A percentile compares a stretch with the other conserved stretches of the same genome.
Conservation (phyloP, 2,113 vertebrate genomes). For the Indicator maculatus region DNA sequence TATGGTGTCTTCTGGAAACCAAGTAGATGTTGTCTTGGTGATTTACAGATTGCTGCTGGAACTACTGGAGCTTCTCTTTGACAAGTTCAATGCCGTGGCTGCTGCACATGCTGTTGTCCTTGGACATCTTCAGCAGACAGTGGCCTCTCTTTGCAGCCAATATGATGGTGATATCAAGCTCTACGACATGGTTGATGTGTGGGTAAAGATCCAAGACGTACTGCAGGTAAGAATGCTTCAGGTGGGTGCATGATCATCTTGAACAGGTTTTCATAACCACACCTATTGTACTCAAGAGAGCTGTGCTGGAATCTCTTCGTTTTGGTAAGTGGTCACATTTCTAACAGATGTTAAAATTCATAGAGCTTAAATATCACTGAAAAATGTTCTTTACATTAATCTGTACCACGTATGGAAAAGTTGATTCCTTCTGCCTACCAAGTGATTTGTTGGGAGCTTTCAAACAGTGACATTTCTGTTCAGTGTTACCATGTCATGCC, state of each 20-base stretch:
- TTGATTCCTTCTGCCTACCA: slow-evolving; percentile 11
- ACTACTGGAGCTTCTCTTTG: slow-evolving; percentile 92
- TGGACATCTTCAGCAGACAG: slow-evolving; percentile 87
- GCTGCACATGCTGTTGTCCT: slow-evolving; percentile 89
- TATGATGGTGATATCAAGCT: slow-evolving; percentile 88
- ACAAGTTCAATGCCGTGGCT: slow-evolving; percentile 96
- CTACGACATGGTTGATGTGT: slow-evolving; percentile 97
- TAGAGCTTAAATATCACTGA: neutral
- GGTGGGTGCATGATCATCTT: neutral
- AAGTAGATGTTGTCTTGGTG: neutral
- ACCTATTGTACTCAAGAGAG: neutral
- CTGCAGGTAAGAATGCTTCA: slow-evolving; percentile 84
- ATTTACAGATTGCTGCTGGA: slow-evolving; percentile 89
- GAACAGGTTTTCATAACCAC: neutral
- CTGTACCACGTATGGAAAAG: neutral
- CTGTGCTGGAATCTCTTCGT: neutral
- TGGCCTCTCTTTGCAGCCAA: slow-evolving; percentile 78
- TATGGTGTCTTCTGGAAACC: neutral
- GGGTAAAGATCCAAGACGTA: slow-evolving; percentile 96
- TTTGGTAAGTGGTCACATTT: neutral
- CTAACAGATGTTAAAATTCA: neutral
- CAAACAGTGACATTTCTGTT: slow-evolving; percentile 4
- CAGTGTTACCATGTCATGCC: slow-evolving; percentile 10
- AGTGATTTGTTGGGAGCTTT: slow-evolving; percentile 27
- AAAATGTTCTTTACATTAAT: neutral